Evolutionary conservation across 2,888 invertebrate species (phyloP), one percentile per base, ranked within the genome.

Genomic region (Diadegma fenestrale): DNA sequence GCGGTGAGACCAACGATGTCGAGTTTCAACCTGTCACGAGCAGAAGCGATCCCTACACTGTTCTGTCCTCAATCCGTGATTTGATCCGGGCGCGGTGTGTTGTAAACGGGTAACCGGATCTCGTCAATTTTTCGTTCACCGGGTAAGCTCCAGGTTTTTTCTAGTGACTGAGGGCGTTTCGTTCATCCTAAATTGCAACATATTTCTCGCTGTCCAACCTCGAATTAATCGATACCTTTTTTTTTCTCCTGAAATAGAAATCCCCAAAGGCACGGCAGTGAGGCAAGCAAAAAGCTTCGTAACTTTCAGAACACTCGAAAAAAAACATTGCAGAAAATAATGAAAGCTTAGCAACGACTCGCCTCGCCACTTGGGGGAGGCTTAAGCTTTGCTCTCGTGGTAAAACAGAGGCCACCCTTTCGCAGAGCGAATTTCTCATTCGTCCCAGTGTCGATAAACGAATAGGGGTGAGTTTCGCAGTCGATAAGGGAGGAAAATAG

Each of bases 401-500:
- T 90, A 90, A 88, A 89, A 86, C 86, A 88, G 89, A 30, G 26
- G 19, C 48, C 8, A n/a, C 41, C 48, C 68, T 51, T 66, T 26
- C 7, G 66, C 4, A 48, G 10, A 61, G 72, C 45, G 22, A 41
- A 68, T 43, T 63, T 54, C 33, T 73, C 30, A 12, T 30, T 19
- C n/a, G 72, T 71, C 78, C 82, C 79, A 51, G 82, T 54, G 87
- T 86, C 86, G 90, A 88, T 88, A 76, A 73, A 33, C 33, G 69
- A 41, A 72, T 61, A 66, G 81, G 48, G 79, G 77, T 76, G 64
- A 58, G 72, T 69, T 37, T 12, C 41, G 45, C 58, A 17, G 90
- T 89, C 90, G 91, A 90, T 82, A 91, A 89, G 73, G 89, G 80
- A 91, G 91, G 54, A 75, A 85, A 19, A 26, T 26, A 30, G 30